These are phyloP conservation scores for Graptemys geographica DNA, from an alignment of 2,797 vertebrate genomes.

Conservation along the genomic window DNA sequence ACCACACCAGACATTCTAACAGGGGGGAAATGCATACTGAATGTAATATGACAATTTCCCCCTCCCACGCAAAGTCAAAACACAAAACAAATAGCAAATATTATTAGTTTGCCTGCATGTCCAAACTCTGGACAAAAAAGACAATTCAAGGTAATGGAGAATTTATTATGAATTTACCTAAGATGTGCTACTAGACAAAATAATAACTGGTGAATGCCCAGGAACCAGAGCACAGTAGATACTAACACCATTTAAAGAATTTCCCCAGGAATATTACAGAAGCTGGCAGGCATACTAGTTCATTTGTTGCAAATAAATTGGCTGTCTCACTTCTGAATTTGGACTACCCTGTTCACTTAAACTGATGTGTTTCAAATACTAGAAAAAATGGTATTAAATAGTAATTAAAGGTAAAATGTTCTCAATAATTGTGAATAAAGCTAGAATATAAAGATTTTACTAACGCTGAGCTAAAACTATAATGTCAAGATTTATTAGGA, in stretches of 20 bases:
- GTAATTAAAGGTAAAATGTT: constrained; percentile 68
- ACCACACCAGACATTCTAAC: neutral
- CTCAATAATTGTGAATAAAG: constrained; percentile 58
- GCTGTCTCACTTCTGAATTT: neutral
- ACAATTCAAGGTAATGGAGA: neutral
- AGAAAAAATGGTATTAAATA: constrained; percentile 47
- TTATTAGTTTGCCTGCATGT: neutral
- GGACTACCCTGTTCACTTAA: neutral
- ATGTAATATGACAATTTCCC: neutral
- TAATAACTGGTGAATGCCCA: neutral
- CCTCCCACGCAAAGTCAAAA: neutral
- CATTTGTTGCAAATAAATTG: constrained; percentile 16
- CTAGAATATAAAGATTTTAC: constrained; percentile 15
- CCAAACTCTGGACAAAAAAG: neutral
- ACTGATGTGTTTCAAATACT: constrained; percentile 8
- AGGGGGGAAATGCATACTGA: neutral
- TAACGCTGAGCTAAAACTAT: constrained; percentile 50
- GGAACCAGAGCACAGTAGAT: neutral
- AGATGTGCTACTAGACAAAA: neutral
- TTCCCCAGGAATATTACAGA: constrained; percentile 21
- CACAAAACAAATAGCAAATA: neutral
- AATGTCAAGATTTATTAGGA: constrained; percentile 23
- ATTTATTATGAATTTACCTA: constrained; percentile 21
- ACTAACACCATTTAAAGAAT: neutral
- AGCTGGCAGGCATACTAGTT: neutral